These are phyloP conservation scores for Urocyon cinereoargenteus DNA, from an alignment of 2,797 vertebrate species.

Conservation along the genomic window DNA sequence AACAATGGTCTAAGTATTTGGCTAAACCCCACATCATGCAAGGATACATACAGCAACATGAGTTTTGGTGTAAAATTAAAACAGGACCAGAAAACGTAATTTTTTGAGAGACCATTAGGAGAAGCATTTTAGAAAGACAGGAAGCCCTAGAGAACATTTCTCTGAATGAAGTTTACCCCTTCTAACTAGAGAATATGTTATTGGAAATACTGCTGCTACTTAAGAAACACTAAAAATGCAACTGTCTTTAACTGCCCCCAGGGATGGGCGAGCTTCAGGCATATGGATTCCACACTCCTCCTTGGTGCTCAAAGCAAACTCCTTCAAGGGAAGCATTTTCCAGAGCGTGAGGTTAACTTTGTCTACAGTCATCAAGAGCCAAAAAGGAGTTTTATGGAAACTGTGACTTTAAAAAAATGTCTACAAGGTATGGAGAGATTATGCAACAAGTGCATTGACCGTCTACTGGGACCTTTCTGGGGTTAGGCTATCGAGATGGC, in stretches of 20 bases:
- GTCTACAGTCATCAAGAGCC: neutral
- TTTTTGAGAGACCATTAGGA: conserved; percentile 57
- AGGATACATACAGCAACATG: neutral
- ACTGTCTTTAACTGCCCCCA: neutral
- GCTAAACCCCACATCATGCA: neutral
- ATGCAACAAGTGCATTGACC: neutral
- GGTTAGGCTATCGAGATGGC: neutral
- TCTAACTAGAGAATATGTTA: conserved; percentile 58
- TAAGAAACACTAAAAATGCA: conserved; percentile 58
- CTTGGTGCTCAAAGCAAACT: neutral
- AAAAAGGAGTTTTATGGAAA: conserved; percentile 28
- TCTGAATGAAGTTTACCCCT: conserved; percentile 66
- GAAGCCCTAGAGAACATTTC: conserved; percentile 61
- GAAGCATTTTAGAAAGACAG: conserved; percentile 54
- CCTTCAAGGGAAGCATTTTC: neutral
- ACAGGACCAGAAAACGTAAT: neutral
- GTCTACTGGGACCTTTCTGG: neutral
- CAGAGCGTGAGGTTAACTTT: neutral
- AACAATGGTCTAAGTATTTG: neutral
- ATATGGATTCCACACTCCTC: neutral
- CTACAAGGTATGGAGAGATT: neutral
- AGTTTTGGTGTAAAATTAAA: conserved; percentile 47
- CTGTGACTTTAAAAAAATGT: neutral
- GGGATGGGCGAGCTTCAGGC: neutral
- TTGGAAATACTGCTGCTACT: conserved; percentile 61